Conservation (phyloP, 2,113 vertebrate species). For the Sialia sialis region DNA sequence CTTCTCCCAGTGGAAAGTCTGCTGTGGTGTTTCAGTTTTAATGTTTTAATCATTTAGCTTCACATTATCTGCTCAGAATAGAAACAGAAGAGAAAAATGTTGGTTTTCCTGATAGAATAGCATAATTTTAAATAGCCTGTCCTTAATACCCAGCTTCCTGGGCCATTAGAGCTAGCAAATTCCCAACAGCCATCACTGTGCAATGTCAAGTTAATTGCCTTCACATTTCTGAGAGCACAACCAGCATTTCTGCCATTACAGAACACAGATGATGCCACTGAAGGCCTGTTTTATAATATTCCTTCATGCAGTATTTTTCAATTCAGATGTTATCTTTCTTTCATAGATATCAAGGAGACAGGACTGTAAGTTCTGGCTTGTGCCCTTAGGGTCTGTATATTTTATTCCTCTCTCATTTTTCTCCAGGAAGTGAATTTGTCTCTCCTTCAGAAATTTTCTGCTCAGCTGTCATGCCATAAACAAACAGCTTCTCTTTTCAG, state of each 20-base stretch:
- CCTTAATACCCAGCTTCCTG: constrained; percentile 7
- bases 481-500: background rate
- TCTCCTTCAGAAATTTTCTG: background rate
- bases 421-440: background rate
- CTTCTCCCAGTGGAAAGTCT: background rate
- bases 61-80: background rate
- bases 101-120: constrained; percentile 9
- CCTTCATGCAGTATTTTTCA: background rate
- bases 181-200: background rate
- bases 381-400: background rate
- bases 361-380: background rate
- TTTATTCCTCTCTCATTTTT: background rate
- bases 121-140: background rate
- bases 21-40: background rate
- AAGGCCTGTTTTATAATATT: background rate
- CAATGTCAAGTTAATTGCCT: constrained; percentile 10
- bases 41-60: background rate
- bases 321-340: background rate
- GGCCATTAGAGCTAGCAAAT: background rate
- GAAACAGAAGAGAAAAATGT: background rate
- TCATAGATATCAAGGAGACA: background rate
- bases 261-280: background rate
- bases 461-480: background rate
- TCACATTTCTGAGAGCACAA: background rate
- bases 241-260: background rate